Conservation (phyloP, 1,140 invertebrate species). For the Drosophila azteca region DNA sequence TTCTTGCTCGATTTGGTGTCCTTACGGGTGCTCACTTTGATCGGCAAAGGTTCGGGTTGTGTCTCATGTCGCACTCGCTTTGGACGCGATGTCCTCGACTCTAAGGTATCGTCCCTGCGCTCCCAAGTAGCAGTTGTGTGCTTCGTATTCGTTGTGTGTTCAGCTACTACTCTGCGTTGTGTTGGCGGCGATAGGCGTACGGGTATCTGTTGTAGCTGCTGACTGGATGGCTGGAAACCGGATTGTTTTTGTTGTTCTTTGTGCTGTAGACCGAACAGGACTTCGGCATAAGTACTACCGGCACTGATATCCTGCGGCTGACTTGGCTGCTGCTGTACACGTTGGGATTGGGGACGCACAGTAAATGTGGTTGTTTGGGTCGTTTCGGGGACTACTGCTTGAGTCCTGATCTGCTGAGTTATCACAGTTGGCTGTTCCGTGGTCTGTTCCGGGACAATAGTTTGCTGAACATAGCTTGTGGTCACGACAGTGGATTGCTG, state of each 20-base stretch:
- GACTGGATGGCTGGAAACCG: slow-evolving; percentile 86
- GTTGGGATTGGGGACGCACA: slow-evolving; percentile 54
- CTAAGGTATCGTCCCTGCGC: slow-evolving; percentile 55
- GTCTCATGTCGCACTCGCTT: slow-evolving; percentile 62
- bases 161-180: slow-evolving; percentile 47
- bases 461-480: slow-evolving; percentile 54
- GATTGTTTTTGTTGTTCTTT: slow-evolving; percentile 37
- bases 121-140: slow-evolving; percentile 61
- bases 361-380: slow-evolving; percentile 14
- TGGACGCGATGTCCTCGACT: slow-evolving; percentile 45
- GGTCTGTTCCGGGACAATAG: slow-evolving; percentile 36
- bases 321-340: slow-evolving; percentile 25
- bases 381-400: background rate
- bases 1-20: slow-evolving; percentile 52
- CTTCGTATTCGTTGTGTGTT: slow-evolving; percentile 30
- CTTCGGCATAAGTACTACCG: slow-evolving; percentile 80
- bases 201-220: slow-evolving; percentile 63
- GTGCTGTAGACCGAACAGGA: slow-evolving; percentile 77
- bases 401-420: slow-evolving; percentile 36
- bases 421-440: slow-evolving; percentile 66
- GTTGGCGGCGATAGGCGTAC: slow-evolving; percentile 74
- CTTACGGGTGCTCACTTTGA: slow-evolving; percentile 62
- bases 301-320: slow-evolving; percentile 59
- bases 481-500: slow-evolving; percentile 5
- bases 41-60: slow-evolving; percentile 64